Conservation (phyloP, 2,797 vertebrate species). For the Psittacula echo region DNA sequence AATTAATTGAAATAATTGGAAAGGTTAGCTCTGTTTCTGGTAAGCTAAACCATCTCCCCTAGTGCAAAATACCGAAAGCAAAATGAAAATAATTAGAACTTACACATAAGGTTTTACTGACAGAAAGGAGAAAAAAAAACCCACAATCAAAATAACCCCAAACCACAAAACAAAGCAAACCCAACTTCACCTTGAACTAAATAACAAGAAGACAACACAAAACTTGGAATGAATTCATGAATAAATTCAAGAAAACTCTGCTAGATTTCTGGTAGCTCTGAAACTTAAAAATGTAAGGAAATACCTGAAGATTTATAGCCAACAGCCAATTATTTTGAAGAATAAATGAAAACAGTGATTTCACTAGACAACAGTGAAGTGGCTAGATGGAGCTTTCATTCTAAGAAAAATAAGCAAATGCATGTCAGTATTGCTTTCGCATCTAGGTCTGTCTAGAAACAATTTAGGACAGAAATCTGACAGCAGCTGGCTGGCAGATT, state of each 20-base stretch:
- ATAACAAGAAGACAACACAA: neutral
- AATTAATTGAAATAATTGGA: neutral
- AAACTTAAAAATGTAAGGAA: neutral
- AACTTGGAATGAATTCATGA: neutral
- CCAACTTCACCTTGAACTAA: neutral
- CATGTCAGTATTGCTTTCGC: neutral
- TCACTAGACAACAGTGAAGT: neutral
- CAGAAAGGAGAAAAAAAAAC: neutral
- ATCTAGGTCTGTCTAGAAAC: neutral
- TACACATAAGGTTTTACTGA: neutral
- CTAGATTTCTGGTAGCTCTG: neutral
- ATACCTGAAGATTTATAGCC: neutral
- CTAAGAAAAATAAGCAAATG: neutral
- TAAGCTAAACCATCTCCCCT: neutral
- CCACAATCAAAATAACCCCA: accelerated
- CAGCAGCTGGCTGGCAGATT: neutral
- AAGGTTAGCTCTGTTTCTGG: neutral
- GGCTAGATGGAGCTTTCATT: neutral
- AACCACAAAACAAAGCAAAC: neutral
- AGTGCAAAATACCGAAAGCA: neutral
- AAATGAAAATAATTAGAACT: neutral
- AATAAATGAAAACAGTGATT: neutral
- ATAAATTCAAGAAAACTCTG: neutral
- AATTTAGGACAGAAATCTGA: neutral
- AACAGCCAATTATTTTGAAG: neutral